phyloP scores from a whole-genome alignment of 2,113 vertebrate species.

The Elephas maximus region DNA sequence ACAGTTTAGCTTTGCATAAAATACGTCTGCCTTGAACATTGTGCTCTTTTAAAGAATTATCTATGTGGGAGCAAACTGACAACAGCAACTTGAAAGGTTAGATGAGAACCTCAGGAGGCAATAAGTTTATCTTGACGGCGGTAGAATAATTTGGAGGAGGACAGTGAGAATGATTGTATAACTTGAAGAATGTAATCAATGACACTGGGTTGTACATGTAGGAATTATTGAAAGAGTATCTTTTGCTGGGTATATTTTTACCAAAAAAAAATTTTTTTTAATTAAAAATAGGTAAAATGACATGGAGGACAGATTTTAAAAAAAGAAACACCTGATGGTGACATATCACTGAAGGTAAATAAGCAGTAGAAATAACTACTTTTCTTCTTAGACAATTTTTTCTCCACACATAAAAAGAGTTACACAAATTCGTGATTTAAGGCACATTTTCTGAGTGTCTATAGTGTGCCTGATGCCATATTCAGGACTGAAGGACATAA shows the following conservation, averaged over 20 bases:
- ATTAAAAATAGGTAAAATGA: neutral
- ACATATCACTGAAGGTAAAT: neutral
- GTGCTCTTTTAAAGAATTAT: neutral
- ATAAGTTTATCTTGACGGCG: neutral
- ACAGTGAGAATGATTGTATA: neutral
- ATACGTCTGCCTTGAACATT: neutral
- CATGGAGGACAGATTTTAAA: neutral
- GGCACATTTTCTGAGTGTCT: neutral
- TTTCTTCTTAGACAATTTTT: neutral
- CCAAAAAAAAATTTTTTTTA: neutral
- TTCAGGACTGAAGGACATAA: neutral
- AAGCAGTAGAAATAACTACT: conserved; percentile 39
- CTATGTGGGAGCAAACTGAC: neutral
- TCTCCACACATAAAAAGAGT: neutral
- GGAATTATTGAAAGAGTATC: too few species aligned
- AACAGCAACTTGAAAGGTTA: neutral
- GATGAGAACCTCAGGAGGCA: too few species aligned
- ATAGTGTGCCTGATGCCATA: neutral
- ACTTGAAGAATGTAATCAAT: neutral
- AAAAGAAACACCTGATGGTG: neutral
- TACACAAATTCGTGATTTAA: neutral
- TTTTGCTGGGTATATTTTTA: neutral
- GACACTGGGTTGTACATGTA: neutral
- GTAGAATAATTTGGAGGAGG: neutral
- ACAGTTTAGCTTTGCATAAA: neutral